These are phyloP conservation scores for Halichoerus grypus DNA, from an alignment of 2,113 vertebrate species.

Conservation along the genomic window DNA sequence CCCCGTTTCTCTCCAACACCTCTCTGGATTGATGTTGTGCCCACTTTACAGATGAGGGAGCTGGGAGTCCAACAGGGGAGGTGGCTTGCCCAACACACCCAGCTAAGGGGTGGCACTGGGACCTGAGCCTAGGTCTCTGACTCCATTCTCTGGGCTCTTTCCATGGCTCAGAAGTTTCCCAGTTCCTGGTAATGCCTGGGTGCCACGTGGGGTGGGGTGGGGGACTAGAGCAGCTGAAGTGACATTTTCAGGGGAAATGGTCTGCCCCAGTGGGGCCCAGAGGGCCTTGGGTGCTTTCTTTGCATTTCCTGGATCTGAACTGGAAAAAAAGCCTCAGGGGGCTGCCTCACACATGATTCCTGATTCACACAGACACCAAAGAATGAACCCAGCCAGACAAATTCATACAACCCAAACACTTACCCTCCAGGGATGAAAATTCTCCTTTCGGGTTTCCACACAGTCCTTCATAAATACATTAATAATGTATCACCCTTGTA, in stretches of 20 bases:
- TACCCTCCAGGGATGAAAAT: conserved; percentile 35
- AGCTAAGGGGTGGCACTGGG: not conserved
- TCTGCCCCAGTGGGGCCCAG: not conserved
- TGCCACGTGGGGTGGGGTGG: accelerated
- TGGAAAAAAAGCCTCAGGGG: conserved; percentile 26
- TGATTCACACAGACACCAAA: conserved; percentile 70
- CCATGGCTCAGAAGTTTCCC: not conserved
- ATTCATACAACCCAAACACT: not conserved
- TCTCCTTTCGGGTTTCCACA: conserved; percentile 13
- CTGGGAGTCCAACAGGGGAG: not conserved
- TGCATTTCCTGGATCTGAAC: conserved; percentile 61
- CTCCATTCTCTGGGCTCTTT: not conserved
- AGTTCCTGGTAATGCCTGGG: not conserved
- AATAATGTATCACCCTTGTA: not conserved
- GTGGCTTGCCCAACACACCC: not conserved
- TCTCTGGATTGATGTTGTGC: not conserved
- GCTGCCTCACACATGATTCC: conserved; percentile 56
- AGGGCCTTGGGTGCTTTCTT: conserved; percentile 35
- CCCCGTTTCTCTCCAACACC: not conserved
- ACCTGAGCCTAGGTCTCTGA: not conserved
- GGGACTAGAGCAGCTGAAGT: no score
- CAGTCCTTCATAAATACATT: not conserved
- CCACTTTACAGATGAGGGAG: not conserved
- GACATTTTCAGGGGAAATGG: not conserved
- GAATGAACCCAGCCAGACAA: not conserved